A percentile compares a stretch with the other conserved stretches of the same genome.
Evolutionary conservation across 53 echinoderm and acorn worm genomes (phyloP).

Genomic region (Holothuria leucospilota): DNA sequence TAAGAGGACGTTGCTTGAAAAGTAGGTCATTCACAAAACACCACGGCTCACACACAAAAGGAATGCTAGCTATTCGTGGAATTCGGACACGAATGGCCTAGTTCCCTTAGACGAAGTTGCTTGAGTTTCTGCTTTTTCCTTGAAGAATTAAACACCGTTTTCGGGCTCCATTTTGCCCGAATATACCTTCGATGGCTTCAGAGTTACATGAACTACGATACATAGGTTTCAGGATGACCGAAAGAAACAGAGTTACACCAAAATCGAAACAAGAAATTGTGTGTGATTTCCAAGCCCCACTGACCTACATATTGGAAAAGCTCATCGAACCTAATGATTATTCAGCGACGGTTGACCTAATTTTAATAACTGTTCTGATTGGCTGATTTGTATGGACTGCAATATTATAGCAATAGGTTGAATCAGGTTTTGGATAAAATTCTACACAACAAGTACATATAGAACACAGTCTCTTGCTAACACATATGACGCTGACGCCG

Average conservation of each 20-base stretch:
- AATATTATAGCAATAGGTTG: no score
- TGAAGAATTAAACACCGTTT: background rate
- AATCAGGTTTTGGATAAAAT: no score
- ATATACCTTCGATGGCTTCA: background rate
- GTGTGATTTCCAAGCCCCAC: conserved; percentile 38
- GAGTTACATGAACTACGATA: background rate
- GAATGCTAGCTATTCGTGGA: conserved; percentile 50
- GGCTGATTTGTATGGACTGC: background rate
- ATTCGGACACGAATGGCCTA: conserved; percentile 48
- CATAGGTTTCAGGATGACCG: background rate
- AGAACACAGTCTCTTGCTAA: no score
- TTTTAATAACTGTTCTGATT: conserved; percentile 50
- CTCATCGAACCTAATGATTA: conserved; percentile 48
- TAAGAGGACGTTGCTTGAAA: conserved; percentile 16
- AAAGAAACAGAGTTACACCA: conserved; percentile 16
- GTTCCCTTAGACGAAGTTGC: background rate
- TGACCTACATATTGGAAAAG: conserved; percentile 49
- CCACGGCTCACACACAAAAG: conserved; percentile 48
- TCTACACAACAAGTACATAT: no score
- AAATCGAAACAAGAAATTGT: conserved; percentile 41
- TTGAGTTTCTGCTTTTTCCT: background rate
- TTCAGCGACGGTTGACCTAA: conserved; percentile 48
- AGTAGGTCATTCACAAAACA: conserved; percentile 52
- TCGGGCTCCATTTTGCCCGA: background rate
- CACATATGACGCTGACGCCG: no score